These are phyloP conservation scores for Heliangelus exortis DNA, from an alignment of 2,797 vertebrate species.

Conservation along the genomic window DNA sequence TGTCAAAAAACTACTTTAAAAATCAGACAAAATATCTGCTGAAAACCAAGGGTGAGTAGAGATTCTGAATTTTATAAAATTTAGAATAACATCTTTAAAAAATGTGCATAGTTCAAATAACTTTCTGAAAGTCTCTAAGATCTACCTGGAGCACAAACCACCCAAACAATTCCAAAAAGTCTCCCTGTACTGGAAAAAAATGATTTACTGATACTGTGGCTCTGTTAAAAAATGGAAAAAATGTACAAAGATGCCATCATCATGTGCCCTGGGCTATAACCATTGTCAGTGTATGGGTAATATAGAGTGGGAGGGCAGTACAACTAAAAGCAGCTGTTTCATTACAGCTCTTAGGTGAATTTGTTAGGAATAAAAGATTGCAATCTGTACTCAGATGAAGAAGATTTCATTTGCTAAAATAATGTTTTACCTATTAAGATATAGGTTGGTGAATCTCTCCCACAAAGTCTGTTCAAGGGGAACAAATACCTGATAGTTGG, in stretches of 20 bases:
- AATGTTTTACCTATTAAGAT: accelerated
- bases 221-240: neutral
- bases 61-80: neutral
- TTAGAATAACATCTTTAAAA: neutral
- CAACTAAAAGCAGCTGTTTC: accelerated
- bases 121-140: neutral
- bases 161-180: accelerated
- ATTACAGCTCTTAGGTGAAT: neutral
- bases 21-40: neutral
- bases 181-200: neutral
- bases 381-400: neutral
- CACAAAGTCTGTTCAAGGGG: accelerated
- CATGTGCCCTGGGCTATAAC: accelerated
- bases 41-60: neutral
- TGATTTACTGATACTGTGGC: accelerated
- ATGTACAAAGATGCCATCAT: neutral
- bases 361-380: neutral
- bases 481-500: neutral
- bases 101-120: neutral
- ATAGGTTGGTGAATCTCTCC: neutral
- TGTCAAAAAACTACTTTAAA: neutral
- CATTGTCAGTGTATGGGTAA: neutral
- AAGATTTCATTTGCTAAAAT: neutral
- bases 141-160: neutral
- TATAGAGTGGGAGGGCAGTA: accelerated